Conservation (phyloP, 2,797 vertebrate genomes). For the Dermochelys coriacea region DNA sequence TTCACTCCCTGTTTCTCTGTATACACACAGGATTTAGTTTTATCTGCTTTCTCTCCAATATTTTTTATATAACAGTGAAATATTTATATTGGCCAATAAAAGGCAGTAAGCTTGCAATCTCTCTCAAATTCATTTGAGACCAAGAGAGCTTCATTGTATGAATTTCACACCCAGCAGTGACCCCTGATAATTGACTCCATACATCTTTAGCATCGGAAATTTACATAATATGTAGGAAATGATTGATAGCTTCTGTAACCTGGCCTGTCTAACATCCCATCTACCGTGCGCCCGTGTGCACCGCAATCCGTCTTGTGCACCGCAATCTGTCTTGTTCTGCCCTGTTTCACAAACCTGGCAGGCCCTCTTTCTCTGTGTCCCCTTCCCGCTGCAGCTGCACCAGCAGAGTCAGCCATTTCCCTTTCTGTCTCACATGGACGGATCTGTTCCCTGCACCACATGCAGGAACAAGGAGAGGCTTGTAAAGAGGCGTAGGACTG, state of each 20-base stretch:
- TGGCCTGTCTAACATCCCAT: background rate
- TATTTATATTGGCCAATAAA: slow-evolving; percentile 76
- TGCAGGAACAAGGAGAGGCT: background rate
- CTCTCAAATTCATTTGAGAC: slow-evolving; percentile 37
- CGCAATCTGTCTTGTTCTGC: slow-evolving; percentile 48
- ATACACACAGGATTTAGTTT: slow-evolving; percentile 54
- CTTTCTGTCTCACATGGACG: too few relatives aligned
- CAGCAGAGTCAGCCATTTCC: background rate
- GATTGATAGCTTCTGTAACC: slow-evolving; percentile 67
- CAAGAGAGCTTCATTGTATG: slow-evolving; percentile 14
- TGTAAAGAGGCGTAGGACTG: background rate
- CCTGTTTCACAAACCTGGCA: background rate
- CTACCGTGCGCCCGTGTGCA: background rate
- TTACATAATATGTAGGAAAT: slow-evolving; percentile 62
- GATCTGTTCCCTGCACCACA: background rate
- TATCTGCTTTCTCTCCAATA: slow-evolving; percentile 67
- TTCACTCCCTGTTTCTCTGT: slow-evolving; percentile 63
- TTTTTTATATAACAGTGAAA: slow-evolving; percentile 73
- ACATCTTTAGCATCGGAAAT: slow-evolving; percentile 73
- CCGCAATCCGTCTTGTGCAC: slow-evolving; percentile 52
- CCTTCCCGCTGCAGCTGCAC: background rate
- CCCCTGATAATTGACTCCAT: slow-evolving; percentile 80
- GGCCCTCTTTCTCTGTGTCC: background rate
- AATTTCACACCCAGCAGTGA: slow-evolving; percentile 55
- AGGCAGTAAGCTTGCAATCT: slow-evolving; percentile 64